Evolutionary conservation across 2,113 vertebrate species (phyloP).

Genomic region (Dicrurus megarhynchus): DNA sequence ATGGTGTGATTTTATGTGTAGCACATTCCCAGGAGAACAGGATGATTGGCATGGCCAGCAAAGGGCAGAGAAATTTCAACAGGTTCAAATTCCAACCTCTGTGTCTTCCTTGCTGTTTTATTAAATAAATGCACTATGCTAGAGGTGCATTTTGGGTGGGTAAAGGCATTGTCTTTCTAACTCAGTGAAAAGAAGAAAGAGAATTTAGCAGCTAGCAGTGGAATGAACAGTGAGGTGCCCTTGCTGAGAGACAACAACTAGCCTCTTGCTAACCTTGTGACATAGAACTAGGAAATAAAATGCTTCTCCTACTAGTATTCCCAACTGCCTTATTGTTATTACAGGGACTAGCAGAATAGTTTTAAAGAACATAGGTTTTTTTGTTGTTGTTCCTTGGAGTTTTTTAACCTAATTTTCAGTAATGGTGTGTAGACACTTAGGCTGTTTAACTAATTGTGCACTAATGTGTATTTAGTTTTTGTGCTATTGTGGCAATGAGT

Average conservation of each 20-base stretch:
- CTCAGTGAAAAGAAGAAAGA: background rate
- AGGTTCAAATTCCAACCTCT: background rate
- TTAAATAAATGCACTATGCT: background rate
- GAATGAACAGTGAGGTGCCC: background rate
- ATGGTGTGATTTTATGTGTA: background rate
- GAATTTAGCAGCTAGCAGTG: background rate
- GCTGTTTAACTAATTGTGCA: background rate
- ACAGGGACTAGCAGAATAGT: background rate
- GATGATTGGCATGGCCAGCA: background rate
- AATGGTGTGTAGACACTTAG: background rate
- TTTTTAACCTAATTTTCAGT: background rate
- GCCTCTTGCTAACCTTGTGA: background rate
- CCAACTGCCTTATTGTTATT: background rate
- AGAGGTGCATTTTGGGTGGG: background rate
- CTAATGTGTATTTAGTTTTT: background rate
- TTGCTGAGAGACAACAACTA: background rate
- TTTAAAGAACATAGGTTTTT: background rate
- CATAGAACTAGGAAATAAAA: background rate
- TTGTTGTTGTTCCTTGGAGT: accelerated
- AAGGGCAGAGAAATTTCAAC: background rate
- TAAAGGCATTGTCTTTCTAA: background rate
- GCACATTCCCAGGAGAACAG: background rate
- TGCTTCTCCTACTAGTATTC: background rate
- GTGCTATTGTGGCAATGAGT: background rate
- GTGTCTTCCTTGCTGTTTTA: background rate